Base-by-base conservation (phyloP, 2,113 vertebrate genomes). In the Mirounga angustirostris region DNA sequence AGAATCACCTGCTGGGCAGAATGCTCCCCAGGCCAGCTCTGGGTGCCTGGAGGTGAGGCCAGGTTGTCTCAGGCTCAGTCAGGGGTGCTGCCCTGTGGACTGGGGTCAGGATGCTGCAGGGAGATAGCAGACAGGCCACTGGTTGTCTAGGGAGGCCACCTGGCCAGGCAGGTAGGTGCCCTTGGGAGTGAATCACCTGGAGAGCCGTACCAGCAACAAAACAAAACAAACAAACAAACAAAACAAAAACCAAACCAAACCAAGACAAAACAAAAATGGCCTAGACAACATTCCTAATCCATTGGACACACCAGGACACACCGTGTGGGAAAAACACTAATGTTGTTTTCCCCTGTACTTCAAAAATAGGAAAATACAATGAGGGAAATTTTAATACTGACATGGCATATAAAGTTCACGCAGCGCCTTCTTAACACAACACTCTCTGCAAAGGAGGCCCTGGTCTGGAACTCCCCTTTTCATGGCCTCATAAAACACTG, bases 391-490 rank as follows among this genome's bases (percentile, higher is more conserved):
- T 90, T 36, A 73, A 80, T 22, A 93, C 65, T 76, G 94, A 91
- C 61, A 74, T 2, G 26, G 82, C 56, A 96, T 92, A 95, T 94
- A 84, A 73, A 94, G 91, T 82, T 85, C 96, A 91, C 2, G 21
- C 19, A 78, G 67, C n/a, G 50, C 81, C 95, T 96, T 89, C 95
- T 95, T 95, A 79, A 86, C 97, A 97, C 95, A 97, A 85, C 80
- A 93, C 33, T 58, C 59, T 61, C 46, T 26, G 67, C 52, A 89
- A 43, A 96, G 91, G 63, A 96, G 93, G 78, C 61, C 33, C 79
- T 65, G 88, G 36, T 7, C 81, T 95, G 97, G 98, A 98, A 98
- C 97, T 98, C 95, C 98, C 97, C 97, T 98, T 91, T 90, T n/a
- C 91, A 67, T 74, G 90, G 78, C 81, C 95, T 89, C 98, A 96